Evolutionary conservation across 2,888 invertebrate species (phyloP), one percentile per base, ranked within the genome.

Genomic region (Rhimphoctona megacephalus): DNA sequence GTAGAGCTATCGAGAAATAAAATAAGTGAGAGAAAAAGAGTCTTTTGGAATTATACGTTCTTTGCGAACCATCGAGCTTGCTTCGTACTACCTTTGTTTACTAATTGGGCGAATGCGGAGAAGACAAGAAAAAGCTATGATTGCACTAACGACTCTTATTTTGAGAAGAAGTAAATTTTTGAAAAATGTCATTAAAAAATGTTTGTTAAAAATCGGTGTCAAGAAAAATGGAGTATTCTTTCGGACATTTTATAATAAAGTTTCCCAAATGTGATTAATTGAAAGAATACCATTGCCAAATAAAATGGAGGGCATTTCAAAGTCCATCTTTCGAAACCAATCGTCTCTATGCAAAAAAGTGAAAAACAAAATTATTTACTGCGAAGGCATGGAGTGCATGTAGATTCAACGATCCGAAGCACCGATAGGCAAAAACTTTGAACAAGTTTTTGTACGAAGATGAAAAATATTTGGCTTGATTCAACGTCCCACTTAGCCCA

Each of bases 401-500:
- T 30, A 30, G 30, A 30, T 61, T 61, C 30, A 17, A 17, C 30
- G 69, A 69, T 43, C 25, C 3, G 22, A 43, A 25, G 69, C 22
- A 43, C 22, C 69, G 43, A 69, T 43, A 61, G 30, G 61, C 61
- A 30, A 17, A 14, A 43, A 25, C 25, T 43, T 69, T 17, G 11
- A 30, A 30, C 25, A 4, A 19, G 46, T 43, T 46, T 17, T 19
- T 17, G 54, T 5, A 43, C 33, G 43, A 33, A 11, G 54, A 22
- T 33, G 22, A 33, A 39, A 54, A 73, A 54, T 54, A 73, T 54
- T 73, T 52, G 73, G 73, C 73, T 36, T 39, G 17, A 33, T 52
- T 30, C 54, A 73, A 57, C 39, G 73, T 73, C 54, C 73, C 73
- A 73, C 39, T 73, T 73, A 33, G 36, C 7, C 11, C 22, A 36